Evolutionary conservation across 2,888 invertebrate genomes (phyloP).

Genomic region (Ariolimax columbianus): DNA sequence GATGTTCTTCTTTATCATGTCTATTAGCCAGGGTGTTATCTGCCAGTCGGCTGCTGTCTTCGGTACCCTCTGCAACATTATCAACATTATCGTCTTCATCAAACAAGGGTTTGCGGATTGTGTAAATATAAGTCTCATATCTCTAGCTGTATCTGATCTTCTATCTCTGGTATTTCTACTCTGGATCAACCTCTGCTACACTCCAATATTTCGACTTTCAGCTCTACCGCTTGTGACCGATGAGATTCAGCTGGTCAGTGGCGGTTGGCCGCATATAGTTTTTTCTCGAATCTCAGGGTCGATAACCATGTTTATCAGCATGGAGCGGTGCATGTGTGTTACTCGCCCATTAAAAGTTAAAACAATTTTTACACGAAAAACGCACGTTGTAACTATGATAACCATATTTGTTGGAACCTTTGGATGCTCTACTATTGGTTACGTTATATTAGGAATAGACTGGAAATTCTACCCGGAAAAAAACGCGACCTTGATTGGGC

Average conservation of each 20-base stretch:
- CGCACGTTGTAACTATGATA: not conserved
- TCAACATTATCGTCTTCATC: slow-evolving; percentile 1
- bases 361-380: not conserved
- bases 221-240: not conserved
- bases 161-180: not conserved
- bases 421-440: not conserved
- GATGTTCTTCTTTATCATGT: slow-evolving; percentile 12
- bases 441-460: not conserved
- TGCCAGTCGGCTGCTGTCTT: slow-evolving; percentile 16
- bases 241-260: slow-evolving; percentile 2
- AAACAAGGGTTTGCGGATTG: slow-evolving; percentile 20
- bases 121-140: slow-evolving; percentile 24
- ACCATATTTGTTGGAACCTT: not conserved
- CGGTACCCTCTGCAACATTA: not conserved
- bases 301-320: slow-evolving; percentile 21
- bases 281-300: slow-evolving; percentile 13
- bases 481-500: slow-evolving; percentile 14
- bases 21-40: not conserved
- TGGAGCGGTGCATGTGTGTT: slow-evolving; percentile 29
- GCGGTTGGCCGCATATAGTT: slow-evolving; percentile 32
- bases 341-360: slow-evolving; percentile 18
- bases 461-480: slow-evolving; percentile 15
- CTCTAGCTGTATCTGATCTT: slow-evolving; percentile 8
- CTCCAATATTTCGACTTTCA: not conserved
- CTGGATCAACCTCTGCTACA: slow-evolving; percentile 26